A percentile compares a stretch with the other conserved stretches of the same genome.
These are phyloP conservation scores for Temnopleurus reevesii DNA, from an alignment of 53 echinoderm and acorn worm species.

Conservation along the genomic window DNA sequence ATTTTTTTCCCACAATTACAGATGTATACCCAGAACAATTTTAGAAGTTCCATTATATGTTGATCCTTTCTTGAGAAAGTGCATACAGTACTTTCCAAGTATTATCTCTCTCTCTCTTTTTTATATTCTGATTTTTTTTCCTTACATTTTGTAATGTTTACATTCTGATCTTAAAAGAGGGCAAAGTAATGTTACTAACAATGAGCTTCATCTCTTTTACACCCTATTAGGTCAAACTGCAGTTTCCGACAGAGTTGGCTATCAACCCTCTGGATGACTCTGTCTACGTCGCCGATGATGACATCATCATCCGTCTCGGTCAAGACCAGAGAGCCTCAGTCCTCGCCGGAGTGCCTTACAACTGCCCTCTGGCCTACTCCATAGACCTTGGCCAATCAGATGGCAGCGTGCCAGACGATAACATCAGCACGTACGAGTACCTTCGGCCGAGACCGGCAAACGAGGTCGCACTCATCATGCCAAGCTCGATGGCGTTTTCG, in stretches of 20 bases:
- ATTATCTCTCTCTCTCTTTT: no score
- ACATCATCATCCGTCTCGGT: slow-evolving; percentile 75
- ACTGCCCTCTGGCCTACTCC: slow-evolving; percentile 71
- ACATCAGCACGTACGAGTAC: slow-evolving; percentile 48
- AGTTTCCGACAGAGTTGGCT: slow-evolving; percentile 95
- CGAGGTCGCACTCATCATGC: slow-evolving; percentile 69
- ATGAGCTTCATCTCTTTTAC: neutral
- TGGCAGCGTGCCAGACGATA: slow-evolving; percentile 36
- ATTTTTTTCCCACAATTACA: no score
- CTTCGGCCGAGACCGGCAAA: slow-evolving; percentile 70
- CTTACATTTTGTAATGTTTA: no score
- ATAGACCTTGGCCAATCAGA: slow-evolving; percentile 59
- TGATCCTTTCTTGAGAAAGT: no score
- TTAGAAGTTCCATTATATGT: no score
- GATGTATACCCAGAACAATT: no score
- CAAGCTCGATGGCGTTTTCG: slow-evolving; percentile 85
- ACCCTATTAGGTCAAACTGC: slow-evolving; percentile 76
- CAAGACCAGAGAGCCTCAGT: slow-evolving; percentile 79
- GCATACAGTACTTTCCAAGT: no score
- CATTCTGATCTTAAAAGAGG: no score
- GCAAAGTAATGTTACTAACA: no score
- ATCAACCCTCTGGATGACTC: slow-evolving; percentile 92
- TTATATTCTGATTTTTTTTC: no score
- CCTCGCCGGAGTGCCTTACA: slow-evolving; percentile 82
- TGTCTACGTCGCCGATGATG: slow-evolving; percentile 87